phyloP scores from a whole-genome alignment of 37 sponge, comb jelly and placozoan genomes.

The Beroe ovata region DNA sequence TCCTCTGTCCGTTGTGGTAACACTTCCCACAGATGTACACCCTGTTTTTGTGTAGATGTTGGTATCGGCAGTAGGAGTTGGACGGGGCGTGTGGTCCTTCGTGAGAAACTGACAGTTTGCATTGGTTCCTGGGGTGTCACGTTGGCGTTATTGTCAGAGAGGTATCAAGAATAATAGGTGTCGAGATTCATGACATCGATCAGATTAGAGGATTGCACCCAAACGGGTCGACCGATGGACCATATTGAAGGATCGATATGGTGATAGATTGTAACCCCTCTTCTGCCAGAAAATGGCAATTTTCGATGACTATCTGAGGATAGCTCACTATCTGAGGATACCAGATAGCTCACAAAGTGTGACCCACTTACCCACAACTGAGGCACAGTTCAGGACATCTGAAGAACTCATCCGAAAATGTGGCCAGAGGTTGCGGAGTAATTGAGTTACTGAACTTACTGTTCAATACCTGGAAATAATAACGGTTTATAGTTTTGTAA shows the following conservation, averaged over 20 bases:
- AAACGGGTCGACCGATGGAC: no score
- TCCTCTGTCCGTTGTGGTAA: conserved; percentile 18
- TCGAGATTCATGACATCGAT: no score
- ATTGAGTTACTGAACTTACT: conserved; percentile 83
- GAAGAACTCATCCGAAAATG: conserved; percentile 91
- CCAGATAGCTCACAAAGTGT: no score
- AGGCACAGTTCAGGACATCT: conserved; percentile 77
- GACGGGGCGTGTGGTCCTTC: conserved; percentile 69
- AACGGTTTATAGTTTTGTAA: no score
- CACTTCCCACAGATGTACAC: conserved; percentile 55
- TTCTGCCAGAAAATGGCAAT: no score
- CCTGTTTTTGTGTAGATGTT: conserved; percentile 48
- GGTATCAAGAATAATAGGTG: no score
- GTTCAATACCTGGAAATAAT: conserved; percentile 65
- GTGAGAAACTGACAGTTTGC: conserved; percentile 66
- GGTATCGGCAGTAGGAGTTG: conserved; percentile 51
- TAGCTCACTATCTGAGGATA: no score
- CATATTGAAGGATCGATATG: no score
- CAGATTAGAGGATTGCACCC: no score
- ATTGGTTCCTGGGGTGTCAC: neutral
- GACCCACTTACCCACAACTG: conserved; percentile 81
- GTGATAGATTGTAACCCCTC: no score
- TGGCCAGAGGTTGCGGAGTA: conserved; percentile 55
- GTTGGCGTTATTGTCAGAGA: neutral
- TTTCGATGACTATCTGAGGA: no score